phyloP scores from a whole-genome alignment of 2,797 vertebrate genomes.

The Naso thynnoides region DNA sequence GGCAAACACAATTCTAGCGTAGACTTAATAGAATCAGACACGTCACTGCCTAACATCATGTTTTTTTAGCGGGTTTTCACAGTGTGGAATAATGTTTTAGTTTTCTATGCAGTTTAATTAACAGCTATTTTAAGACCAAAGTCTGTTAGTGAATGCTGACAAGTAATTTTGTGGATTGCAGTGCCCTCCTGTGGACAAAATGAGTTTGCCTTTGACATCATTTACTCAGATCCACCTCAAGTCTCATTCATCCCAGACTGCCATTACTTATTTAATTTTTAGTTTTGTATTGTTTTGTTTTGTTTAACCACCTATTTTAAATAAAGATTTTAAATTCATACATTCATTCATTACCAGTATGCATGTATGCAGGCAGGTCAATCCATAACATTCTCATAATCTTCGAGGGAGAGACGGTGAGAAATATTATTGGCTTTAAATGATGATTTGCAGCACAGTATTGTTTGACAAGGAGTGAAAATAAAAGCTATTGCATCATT shows the following conservation, averaged over 20 bases:
- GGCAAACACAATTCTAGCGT: background rate
- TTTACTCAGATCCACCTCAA: background rate
- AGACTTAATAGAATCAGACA: background rate
- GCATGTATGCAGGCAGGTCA: background rate
- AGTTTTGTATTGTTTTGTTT: no score
- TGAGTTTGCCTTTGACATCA: background rate
- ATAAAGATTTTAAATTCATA: no score
- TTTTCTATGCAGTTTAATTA: background rate
- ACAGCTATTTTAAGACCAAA: background rate
- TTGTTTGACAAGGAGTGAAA: background rate
- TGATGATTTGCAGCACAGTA: background rate
- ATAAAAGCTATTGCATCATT: background rate
- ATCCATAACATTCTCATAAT: background rate
- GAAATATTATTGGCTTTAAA: background rate
- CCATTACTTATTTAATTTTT: no score
- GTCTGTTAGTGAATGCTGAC: background rate
- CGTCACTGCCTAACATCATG: no score
- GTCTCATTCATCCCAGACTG: background rate
- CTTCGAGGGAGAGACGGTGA: background rate
- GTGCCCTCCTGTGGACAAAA: conserved; percentile 60
- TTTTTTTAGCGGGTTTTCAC: background rate
- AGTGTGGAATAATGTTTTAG: background rate
- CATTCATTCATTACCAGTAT: no score
- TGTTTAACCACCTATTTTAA: no score
- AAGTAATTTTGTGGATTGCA: conserved; percentile 3